Evolutionary conservation across 2,797 vertebrate species (phyloP), one percentile per base, ranked within the genome.

Genomic region (Chelmon rostratus): DNA sequence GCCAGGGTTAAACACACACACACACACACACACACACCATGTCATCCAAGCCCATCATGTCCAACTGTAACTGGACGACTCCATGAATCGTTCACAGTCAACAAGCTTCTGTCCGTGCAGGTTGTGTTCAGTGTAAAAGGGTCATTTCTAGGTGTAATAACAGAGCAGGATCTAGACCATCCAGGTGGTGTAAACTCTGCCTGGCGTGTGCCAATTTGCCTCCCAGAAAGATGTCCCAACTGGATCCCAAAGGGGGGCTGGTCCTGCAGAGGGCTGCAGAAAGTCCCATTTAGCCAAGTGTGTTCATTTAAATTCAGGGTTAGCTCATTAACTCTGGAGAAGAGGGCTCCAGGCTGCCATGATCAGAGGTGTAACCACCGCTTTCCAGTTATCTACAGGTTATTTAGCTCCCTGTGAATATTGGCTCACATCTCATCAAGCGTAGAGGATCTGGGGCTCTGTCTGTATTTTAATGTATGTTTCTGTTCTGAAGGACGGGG

Each of bases 401-500:
- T 23, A 6, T 23, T 6, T n/a, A 38, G 56, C 10, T 28, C 35
- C 28, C 8, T n/a, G 2, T 58, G 15, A 47, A 54, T 58, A 25
- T 6, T 1, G 2, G 23, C 3, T 15, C 47, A 47, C 78, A 25
- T 50, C 25, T 40, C 4, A 38, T 40, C 38, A n/a, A 42, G 52
- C 9, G 44, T 8, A 42, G 33, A n/a, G 63, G 52, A 57, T n/a
- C 44, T 42, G 23, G 18, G 46, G 15, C n/a, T 44, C 16, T 18
- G 68, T 71, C 4, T 82, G 64, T 68, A 5, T 47, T 70, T 68
- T 68, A 69, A 82, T 79, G 61, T 54, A 18, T 83, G 79, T 90
- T 80, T 75, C 82, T 82, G 12, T 52, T 66, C 4, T 47, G 75
- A 66, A 49, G 73, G 78, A 38, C 13, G 33, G 68, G 59, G 58